Evolutionary conservation across 2,797 vertebrate genomes (phyloP).

Genomic region (Acanthornis magna): DNA sequence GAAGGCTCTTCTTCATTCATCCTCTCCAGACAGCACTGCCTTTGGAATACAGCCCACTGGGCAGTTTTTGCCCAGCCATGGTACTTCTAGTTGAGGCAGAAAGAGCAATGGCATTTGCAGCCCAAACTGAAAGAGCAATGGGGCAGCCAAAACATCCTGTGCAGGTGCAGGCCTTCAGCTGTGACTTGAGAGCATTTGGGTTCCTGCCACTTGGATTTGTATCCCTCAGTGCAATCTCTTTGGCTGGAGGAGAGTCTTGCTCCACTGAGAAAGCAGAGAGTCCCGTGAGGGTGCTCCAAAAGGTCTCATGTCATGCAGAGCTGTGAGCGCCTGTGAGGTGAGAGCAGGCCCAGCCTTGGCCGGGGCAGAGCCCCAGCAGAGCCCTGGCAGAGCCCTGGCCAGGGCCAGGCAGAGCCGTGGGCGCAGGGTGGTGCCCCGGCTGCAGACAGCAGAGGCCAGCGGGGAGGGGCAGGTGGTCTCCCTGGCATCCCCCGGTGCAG

Average conservation of each 20-base stretch:
- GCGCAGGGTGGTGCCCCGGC: no score
- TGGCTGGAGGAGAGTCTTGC: not conserved
- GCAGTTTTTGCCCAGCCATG: not conserved
- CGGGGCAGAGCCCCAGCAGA: no score
- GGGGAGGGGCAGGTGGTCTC: no score
- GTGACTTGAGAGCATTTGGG: not conserved
- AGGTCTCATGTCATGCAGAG: no score
- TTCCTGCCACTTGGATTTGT: not conserved
- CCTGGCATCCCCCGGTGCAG: no score
- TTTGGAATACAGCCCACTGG: not conserved
- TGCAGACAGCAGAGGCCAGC: no score
- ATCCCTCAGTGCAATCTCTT: not conserved
- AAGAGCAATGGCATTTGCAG: not conserved
- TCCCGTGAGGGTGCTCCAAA: no score
- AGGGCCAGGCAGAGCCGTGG: no score
- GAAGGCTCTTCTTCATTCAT: not conserved
- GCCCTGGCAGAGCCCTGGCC: no score
- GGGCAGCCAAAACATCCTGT: not conserved
- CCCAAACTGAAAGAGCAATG: not conserved
- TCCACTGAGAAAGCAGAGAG: not conserved
- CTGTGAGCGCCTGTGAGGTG: not conserved
- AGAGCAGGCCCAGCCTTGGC: no score
- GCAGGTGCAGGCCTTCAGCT: not conserved
- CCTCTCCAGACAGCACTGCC: not conserved
- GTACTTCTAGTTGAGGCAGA: not conserved